A percentile compares a stretch with the other conserved stretches of the same genome.
These are phyloP conservation scores for Trypoxylon attenuatum DNA, from an alignment of 2,888 invertebrate species.

Conservation along the genomic window DNA sequence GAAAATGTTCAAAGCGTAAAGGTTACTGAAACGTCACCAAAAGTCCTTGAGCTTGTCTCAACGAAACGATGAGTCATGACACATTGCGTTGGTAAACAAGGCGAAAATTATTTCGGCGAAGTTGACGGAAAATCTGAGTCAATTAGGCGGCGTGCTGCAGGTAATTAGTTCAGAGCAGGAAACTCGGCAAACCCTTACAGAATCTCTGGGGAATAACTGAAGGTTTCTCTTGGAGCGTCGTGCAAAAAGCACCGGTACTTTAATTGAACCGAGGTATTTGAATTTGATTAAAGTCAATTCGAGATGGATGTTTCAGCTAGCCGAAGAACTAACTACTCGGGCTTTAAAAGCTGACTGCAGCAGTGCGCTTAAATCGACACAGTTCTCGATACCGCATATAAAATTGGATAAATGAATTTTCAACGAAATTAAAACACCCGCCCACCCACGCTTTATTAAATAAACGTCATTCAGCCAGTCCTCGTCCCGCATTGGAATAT, in stretches of 20 bases:
- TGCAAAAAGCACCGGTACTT: conserved; percentile 3
- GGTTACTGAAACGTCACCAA: too few species aligned
- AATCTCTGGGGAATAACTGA: not conserved
- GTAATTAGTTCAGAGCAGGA: not conserved
- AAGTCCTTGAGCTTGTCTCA: too few species aligned
- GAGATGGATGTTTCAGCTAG: not conserved
- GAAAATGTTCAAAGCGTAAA: too few species aligned
- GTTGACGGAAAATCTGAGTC: not conserved
- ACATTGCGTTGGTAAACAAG: too few species aligned
- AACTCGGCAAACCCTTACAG: not conserved
- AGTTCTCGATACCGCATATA: not conserved
- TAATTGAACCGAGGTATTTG: conserved; percentile 3
- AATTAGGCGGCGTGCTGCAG: not conserved
- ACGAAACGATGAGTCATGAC: too few species aligned
- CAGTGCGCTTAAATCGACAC: not conserved
- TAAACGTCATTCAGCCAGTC: not conserved
- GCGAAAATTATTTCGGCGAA: not conserved
- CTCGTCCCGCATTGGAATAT: not conserved
- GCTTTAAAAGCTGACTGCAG: not conserved
- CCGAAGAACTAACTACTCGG: not conserved
- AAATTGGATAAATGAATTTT: not conserved
- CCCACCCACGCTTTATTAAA: not conserved
- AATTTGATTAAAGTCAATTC: conserved; percentile 18
- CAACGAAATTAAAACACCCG: not conserved
- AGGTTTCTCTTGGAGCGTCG: conserved; percentile 8